Percentiles rank a stretch among this genome's conserved stretches.
Evolutionary conservation across 2,797 vertebrate genomes (phyloP).

Genomic region (Brachyrhaphis roseni): DNA sequence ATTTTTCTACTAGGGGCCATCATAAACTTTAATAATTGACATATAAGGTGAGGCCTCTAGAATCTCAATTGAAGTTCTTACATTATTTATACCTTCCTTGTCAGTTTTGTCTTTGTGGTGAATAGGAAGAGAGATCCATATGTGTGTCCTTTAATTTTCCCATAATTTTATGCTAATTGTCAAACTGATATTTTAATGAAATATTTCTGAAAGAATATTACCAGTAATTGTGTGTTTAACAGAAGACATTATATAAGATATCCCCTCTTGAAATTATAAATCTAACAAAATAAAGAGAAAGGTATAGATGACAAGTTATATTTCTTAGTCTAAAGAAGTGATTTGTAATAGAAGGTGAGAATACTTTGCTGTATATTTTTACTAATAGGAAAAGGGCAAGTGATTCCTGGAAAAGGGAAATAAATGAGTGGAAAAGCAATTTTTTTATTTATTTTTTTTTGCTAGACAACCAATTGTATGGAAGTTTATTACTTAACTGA

Average conservation of each 20-base stretch:
- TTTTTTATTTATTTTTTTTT: not conserved
- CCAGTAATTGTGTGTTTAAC: not conserved
- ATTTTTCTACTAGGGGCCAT: not conserved
- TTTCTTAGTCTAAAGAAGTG: not conserved
- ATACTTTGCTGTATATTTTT: not conserved
- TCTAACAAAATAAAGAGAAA: not conserved
- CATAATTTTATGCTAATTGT: not conserved
- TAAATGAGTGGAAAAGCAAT: not conserved
- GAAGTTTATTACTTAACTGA: slow-evolving; percentile 11
- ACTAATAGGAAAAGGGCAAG: not conserved
- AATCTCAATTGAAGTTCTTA: not conserved
- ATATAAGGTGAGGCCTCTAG: not conserved
- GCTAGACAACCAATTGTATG: not conserved
- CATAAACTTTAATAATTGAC: not conserved
- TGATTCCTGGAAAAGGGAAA: not conserved
- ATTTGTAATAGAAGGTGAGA: not conserved
- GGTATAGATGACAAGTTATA: not conserved
- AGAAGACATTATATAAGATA: not conserved
- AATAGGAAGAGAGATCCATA: not conserved
- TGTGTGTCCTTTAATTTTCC: not conserved
- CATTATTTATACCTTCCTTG: not conserved
- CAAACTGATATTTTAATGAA: not conserved
- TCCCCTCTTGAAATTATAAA: not conserved
- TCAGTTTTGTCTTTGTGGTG: not conserved
- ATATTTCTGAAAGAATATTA: not conserved